Evolutionary conservation across 2,797 vertebrate species (phyloP), one percentile per base, ranked within the genome.

Genomic region (Lophius americanus): DNA sequence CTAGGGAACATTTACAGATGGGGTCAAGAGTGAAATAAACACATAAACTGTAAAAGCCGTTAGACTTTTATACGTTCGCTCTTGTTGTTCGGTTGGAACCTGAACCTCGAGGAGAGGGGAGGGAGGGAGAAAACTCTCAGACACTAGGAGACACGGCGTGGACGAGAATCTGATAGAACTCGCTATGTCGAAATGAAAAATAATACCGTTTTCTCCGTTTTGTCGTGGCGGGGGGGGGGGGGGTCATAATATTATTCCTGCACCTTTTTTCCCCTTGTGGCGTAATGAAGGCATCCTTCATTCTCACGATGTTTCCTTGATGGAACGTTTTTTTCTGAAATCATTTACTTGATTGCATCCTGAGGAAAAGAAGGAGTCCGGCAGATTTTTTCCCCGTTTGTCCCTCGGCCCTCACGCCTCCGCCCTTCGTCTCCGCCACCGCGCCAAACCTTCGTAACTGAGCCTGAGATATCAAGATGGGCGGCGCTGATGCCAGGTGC

Each of bases 401-500:
- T 23, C 23, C 23, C 23, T 23, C 23, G 23, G 23, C 23, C 23
- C 23, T 23, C 23, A 23, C 23, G 23, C 23, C 53, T 47, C n/a
- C 36, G 65, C 48, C 74, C 12, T 65, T 76, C 63, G 36, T 38
- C 8, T 10, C 44, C 47, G 51, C 44, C 60, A 6, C 68, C 2
- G 6, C 65, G 69, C 70, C 62, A 71, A 70, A 82, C 75, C 82
- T 65, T 83, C 68, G 60, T 87, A 87, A 88, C 72, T 77, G 73
- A 83, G 83, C 75, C 68, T 50, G 77, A 80, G 79, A 73, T 82
- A 84, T 84, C 79, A 71, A 67, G 69, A 78, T 78, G 83, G 84
- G 82, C 51, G 76, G 78, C 48, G 50, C 72, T 68, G 85, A 85
- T 68, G 75, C 85, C 88, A 91, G 88, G 85, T 89, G 89, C 87